Conservation (phyloP, 2,797 vertebrate species). For the Sylvia borin region DNA sequence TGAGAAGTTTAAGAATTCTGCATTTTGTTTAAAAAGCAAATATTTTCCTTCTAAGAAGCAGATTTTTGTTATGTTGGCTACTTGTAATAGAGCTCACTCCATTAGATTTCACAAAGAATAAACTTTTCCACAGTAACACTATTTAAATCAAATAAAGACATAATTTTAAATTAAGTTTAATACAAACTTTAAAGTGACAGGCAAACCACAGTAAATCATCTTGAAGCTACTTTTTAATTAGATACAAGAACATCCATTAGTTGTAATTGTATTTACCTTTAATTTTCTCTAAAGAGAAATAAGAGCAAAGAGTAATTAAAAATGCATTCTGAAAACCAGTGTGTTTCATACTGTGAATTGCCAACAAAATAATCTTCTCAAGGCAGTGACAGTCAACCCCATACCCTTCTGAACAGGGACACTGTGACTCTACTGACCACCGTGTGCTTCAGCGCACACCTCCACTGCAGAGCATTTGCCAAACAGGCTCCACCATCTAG, state of each 20-base stretch:
- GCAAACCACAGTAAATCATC: background rate
- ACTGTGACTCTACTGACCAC: background rate
- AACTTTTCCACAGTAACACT: background rate
- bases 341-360: background rate
- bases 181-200: background rate
- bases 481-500: background rate
- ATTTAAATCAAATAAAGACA: background rate
- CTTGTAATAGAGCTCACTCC: background rate
- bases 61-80: background rate
- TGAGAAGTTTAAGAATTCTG: background rate
- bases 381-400: background rate
- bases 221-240: background rate
- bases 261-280: background rate
- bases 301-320: slow-evolving; percentile 2
- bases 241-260: background rate
- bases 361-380: background rate
- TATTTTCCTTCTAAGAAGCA: background rate
- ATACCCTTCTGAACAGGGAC: background rate
- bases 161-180: background rate
- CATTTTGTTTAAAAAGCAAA: background rate
- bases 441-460: background rate
- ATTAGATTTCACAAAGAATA: background rate
- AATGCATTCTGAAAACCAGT: background rate
- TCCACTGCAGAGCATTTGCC: background rate
- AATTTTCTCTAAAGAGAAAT: background rate